Evolutionary conservation across 2,797 vertebrate genomes (phyloP).

Genomic region (Parotocinclus haroldoi): DNA sequence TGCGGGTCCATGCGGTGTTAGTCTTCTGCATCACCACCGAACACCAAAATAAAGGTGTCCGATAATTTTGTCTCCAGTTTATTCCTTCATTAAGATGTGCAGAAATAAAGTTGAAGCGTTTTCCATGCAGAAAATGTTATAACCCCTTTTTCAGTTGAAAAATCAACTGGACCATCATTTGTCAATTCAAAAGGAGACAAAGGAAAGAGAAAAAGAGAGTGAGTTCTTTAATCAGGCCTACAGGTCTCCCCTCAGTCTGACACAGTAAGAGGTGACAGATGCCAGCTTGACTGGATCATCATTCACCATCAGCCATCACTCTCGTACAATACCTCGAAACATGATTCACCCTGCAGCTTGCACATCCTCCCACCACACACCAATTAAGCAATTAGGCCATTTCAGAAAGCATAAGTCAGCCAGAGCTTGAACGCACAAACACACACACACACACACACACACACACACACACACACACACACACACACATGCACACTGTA

Average conservation of each 20-base stretch:
- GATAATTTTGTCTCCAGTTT: too few relatives aligned
- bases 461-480: slow-evolving; percentile 19
- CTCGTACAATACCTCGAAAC: slow-evolving; percentile 60
- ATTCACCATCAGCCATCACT: slow-evolving; percentile 58
- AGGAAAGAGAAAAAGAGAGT: background rate
- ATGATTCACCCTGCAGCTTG: slow-evolving; percentile 69
- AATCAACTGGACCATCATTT: too few relatives aligned
- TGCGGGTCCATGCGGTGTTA: too few relatives aligned
- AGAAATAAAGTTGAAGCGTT: too few relatives aligned
- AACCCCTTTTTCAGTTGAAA: too few relatives aligned
- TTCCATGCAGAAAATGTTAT: too few relatives aligned
- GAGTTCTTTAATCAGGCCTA: slow-evolving; percentile 7
- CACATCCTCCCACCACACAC: slow-evolving; percentile 58
- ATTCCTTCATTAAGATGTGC: too few relatives aligned
- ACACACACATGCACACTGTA: slow-evolving; percentile 2
- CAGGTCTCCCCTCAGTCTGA: slow-evolving; percentile 34
- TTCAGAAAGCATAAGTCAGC: slow-evolving; percentile 62
- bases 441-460: slow-evolving; percentile 12
- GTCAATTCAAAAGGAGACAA: background rate
- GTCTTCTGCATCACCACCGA: too few relatives aligned
- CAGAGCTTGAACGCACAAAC: background rate
- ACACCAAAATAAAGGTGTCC: too few relatives aligned
- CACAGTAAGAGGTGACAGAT: slow-evolving; percentile 63
- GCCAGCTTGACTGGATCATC: slow-evolving; percentile 67
- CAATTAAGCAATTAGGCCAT: slow-evolving; percentile 72